phyloP scores from a whole-genome alignment of 2,797 vertebrate genomes.

The Glossophaga mutica region DNA sequence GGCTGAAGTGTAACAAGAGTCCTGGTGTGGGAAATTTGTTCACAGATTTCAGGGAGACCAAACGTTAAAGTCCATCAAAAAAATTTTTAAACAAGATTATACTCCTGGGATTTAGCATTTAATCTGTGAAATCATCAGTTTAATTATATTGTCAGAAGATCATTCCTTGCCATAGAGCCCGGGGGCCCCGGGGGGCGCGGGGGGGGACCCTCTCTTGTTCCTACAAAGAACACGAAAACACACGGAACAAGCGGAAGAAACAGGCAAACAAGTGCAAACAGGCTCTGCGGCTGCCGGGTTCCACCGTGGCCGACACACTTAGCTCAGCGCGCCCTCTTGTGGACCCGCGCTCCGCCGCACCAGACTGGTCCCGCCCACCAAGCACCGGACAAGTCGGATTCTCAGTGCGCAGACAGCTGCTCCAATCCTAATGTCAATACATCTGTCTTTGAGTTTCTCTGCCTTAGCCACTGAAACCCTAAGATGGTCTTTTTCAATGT shows the following conservation, averaged over 20 bases:
- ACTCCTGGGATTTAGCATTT: constrained; percentile 13
- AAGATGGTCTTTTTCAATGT: not conserved
- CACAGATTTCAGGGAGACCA: not conserved
- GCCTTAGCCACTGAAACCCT: not conserved
- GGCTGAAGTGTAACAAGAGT: not conserved
- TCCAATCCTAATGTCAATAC: not conserved
- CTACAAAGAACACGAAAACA: constrained; percentile 8
- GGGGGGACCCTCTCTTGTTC: not conserved
- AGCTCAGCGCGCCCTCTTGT: constrained; percentile 70
- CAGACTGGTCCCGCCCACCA: not conserved
- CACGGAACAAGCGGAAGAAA: not conserved
- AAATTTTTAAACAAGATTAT: not conserved
- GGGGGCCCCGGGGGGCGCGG: too few species aligned
- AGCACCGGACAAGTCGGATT: not conserved
- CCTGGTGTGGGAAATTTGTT: not conserved
- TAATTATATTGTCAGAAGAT: not conserved
- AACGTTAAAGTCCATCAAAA: not conserved
- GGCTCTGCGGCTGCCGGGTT: not conserved
- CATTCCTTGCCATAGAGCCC: not conserved
- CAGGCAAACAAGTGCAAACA: not conserved
- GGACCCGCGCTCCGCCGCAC: not conserved
- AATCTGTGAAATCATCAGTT: constrained; percentile 28
- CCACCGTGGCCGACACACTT: not conserved
- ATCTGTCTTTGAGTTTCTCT: not conserved
- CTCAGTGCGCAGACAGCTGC: not conserved